Evolutionary conservation across 2,888 invertebrate genomes (phyloP).

Genomic region (Tanytarsus gracilentus): DNA sequence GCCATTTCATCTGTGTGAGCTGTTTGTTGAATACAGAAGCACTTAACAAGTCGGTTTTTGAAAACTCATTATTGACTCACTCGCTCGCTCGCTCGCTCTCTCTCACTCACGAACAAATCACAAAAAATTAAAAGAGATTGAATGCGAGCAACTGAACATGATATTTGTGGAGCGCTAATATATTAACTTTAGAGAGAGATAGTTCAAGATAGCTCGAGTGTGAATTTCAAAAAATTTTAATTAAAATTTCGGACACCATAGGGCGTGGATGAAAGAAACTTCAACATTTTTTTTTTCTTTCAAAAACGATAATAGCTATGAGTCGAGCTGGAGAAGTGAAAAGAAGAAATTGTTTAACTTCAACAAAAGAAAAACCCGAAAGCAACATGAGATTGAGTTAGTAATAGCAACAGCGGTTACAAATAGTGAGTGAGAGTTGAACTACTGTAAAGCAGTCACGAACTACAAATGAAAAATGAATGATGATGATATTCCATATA

Average conservation of each 20-base stretch:
- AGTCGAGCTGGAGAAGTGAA: too few relatives aligned
- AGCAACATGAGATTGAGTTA: neutral
- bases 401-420: neutral
- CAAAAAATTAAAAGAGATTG: too few relatives aligned
- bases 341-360: too few relatives aligned
- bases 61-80: slow-evolving; percentile 1
- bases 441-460: slow-evolving; percentile 28
- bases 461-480: slow-evolving; percentile 17
- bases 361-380: neutral
- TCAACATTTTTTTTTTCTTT: too few relatives aligned
- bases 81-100: neutral
- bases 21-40: neutral
- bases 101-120: neutral
- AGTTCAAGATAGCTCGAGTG: neutral
- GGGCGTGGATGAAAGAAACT: slow-evolving; percentile 4
- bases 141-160: too few relatives aligned
- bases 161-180: neutral
- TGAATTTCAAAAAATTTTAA: slow-evolving; percentile 1
- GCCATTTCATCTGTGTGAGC: neutral
- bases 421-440: neutral
- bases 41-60: too few relatives aligned
- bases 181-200: too few relatives aligned
- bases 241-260: slow-evolving; percentile 10
- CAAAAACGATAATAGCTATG: too few relatives aligned
- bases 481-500: slow-evolving; percentile 24